Conservation (phyloP, 2,888 invertebrate genomes). For the Heliconius ismenius region DNA sequence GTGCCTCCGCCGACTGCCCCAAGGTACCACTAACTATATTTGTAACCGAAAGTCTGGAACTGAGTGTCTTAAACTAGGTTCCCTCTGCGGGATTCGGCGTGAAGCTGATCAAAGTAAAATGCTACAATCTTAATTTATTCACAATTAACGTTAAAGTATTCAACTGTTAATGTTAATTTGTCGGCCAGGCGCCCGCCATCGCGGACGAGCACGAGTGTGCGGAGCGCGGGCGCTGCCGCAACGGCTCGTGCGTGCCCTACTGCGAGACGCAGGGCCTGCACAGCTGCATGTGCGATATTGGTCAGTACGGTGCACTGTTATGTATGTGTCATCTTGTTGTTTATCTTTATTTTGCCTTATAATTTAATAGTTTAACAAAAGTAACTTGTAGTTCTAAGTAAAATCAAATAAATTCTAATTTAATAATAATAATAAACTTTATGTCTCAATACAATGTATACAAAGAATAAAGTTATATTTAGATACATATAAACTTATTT, state of each 20-base stretch:
- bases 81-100: too few species aligned
- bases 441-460: too few species aligned
- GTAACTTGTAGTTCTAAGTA: neutral
- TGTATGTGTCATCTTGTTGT: neutral
- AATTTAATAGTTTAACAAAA: neutral
- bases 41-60: too few species aligned
- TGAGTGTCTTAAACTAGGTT: too few species aligned
- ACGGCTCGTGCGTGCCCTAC: slow-evolving; percentile 96
- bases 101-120: too few species aligned
- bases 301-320: slow-evolving; percentile 69
- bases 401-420: too few species aligned
- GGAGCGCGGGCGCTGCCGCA: slow-evolving; percentile 93
- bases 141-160: too few species aligned
- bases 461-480: too few species aligned
- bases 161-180: too few species aligned
- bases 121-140: too few species aligned
- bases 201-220: slow-evolving; percentile 93
- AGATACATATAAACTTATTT: too few species aligned
- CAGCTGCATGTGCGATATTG: slow-evolving; percentile 98
- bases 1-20: slow-evolving; percentile 80
- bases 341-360: neutral
- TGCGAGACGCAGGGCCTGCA: slow-evolving; percentile 96
- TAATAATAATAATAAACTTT: too few species aligned
- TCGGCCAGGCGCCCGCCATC: slow-evolving; percentile 89
- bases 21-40: slow-evolving; percentile 55